Conservation (phyloP, 2,113 vertebrate genomes). For the Tragelaphus scriptus region DNA sequence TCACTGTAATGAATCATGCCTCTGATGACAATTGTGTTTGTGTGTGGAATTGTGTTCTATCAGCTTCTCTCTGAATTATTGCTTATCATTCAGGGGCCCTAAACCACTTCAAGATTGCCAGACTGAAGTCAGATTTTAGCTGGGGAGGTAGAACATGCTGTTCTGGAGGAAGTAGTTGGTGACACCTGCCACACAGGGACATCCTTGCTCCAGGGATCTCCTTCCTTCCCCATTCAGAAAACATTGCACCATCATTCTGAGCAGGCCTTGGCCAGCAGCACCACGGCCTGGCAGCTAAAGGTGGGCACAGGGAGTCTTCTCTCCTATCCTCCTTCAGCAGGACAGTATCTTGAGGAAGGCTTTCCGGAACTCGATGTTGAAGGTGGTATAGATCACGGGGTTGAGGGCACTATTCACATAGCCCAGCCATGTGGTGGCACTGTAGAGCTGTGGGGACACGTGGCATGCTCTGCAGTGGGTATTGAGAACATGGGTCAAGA, state of each 20-base stretch:
- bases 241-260: background rate
- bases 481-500: slow-evolving; percentile 94
- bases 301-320: background rate
- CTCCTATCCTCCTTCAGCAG: slow-evolving; percentile 78
- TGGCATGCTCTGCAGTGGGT: slow-evolving; percentile 90
- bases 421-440: slow-evolving; percentile 94
- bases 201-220: background rate
- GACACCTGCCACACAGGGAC: background rate
- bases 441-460: slow-evolving; percentile 88
- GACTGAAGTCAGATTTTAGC: slow-evolving; percentile 34
- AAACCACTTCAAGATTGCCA: background rate
- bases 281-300: background rate
- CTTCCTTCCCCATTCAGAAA: background rate
- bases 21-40: slow-evolving; percentile 27
- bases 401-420: slow-evolving; percentile 95
- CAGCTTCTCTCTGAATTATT: slow-evolving; percentile 54
- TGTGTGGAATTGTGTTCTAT: background rate
- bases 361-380: slow-evolving; percentile 93
- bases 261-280: background rate
- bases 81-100: slow-evolving; percentile 7
- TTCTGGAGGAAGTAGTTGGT: slow-evolving; percentile 10
- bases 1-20: slow-evolving; percentile 6
- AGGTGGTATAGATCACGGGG: slow-evolving; percentile 94
- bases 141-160: slow-evolving; percentile 33
- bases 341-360: slow-evolving; percentile 95